Conservation (phyloP, 2,113 vertebrate genomes). For the Verasper variegatus region DNA sequence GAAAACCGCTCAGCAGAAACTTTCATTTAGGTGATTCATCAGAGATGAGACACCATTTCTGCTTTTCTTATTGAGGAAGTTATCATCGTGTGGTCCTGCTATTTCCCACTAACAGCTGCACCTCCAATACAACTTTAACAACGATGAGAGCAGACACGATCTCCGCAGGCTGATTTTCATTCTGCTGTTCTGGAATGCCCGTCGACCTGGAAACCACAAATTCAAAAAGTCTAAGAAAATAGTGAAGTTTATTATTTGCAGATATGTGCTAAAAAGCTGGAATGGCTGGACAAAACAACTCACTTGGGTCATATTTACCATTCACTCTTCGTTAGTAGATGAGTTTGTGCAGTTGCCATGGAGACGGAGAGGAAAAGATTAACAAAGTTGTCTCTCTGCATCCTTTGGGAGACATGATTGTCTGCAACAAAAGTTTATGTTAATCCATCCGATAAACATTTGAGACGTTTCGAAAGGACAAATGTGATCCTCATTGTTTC, state of each 20-base stretch:
- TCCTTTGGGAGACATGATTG: background rate
- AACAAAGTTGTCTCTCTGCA: too few relatives aligned
- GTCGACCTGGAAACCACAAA: background rate
- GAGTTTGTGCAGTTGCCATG: background rate
- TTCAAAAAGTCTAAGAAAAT: background rate
- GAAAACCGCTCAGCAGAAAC: constrained; percentile 24
- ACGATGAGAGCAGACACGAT: background rate
- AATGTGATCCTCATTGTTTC: too few relatives aligned
- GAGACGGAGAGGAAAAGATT: background rate
- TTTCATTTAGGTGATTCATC: background rate
- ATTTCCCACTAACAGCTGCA: constrained; percentile 1
- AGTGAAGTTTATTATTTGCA: background rate
- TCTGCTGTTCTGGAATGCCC: constrained; percentile 5
- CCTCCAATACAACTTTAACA: background rate
- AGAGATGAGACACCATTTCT: background rate
- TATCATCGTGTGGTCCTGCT: background rate
- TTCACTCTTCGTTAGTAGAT: background rate
- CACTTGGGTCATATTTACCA: too few relatives aligned
- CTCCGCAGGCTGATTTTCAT: background rate
- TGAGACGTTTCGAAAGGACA: too few relatives aligned
- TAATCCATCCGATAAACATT: too few relatives aligned
- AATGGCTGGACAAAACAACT: background rate
- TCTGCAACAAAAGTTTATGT: background rate
- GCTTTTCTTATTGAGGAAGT: constrained; percentile 4
- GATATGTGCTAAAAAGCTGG: background rate